Evolutionary conservation across 2,113 vertebrate species (phyloP).

Genomic region (Prolemur simus): DNA sequence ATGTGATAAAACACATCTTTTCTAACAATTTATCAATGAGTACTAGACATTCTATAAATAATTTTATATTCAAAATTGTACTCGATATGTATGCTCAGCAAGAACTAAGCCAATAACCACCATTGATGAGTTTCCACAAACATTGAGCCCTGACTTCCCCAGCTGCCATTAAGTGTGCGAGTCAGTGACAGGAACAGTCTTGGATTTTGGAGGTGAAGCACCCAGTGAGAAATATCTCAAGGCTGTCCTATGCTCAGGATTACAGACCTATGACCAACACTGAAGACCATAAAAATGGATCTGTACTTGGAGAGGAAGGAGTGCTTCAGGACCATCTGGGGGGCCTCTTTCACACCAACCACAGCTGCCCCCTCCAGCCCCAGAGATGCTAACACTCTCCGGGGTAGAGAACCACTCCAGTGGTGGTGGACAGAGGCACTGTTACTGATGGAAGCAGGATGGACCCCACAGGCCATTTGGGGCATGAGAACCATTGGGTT

Average conservation of each 20-base stretch:
- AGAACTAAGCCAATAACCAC: neutral
- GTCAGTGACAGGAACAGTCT: neutral
- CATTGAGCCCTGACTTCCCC: neutral
- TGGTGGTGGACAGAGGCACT: neutral
- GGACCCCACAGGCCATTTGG: neutral
- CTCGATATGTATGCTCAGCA: neutral
- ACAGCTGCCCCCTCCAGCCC: neutral
- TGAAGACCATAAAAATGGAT: neutral
- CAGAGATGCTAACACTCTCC: neutral
- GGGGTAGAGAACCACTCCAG: neutral
- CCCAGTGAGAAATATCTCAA: neutral
- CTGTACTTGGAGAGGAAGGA: neutral
- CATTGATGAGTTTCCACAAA: neutral
- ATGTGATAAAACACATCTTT: neutral
- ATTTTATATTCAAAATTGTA: neutral
- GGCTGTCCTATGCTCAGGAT: neutral
- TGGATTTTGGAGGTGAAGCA: neutral
- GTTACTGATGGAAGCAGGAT: neutral
- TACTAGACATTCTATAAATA: neutral
- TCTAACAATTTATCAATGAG: neutral
- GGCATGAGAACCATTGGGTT: rapidly evolving
- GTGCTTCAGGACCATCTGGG: too few relatives aligned
- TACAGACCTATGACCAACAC: neutral
- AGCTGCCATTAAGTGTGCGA: neutral
- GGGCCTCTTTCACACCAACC: neutral